phyloP scores from a whole-genome alignment of 2,888 invertebrate species.

The Protophormia terraenovae region DNA sequence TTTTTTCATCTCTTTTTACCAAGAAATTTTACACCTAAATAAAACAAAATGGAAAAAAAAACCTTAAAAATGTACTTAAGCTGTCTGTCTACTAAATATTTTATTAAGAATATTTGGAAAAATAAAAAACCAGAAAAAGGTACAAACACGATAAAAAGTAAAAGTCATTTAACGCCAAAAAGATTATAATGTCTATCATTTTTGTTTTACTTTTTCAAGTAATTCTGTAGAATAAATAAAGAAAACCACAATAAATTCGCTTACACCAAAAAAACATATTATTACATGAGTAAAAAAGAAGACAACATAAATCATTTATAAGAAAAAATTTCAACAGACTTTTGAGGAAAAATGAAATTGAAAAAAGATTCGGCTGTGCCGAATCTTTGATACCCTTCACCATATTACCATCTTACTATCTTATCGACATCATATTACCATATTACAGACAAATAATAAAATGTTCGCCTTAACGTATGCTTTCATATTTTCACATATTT shows the following conservation, averaged over 20 bases:
- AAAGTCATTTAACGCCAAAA: conserved; percentile 34
- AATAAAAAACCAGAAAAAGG: not conserved
- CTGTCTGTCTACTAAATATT: conserved; percentile 40
- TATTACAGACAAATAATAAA: no score
- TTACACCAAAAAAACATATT: not conserved
- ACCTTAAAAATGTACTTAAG: not conserved
- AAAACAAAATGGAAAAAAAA: not conserved
- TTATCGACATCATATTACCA: no score
- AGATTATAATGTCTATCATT: conserved; percentile 2
- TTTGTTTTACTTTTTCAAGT: not conserved
- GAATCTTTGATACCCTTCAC: no score
- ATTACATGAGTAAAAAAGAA: not conserved
- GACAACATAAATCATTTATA: not conserved
- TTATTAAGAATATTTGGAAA: not conserved
- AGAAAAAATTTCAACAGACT: conserved; percentile 1
- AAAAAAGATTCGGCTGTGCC: no score
- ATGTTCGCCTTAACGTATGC: no score
- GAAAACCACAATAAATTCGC: not conserved
- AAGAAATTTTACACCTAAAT: not conserved
- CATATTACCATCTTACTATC: no score
- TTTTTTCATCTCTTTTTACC: not conserved
- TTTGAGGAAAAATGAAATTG: not conserved
- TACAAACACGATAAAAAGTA: conserved; percentile 1
- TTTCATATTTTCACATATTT: no score
- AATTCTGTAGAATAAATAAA: not conserved